Percentiles rank a stretch among this genome's conserved stretches.
Evolutionary conservation across 2,113 vertebrate genomes (phyloP).

Genomic region (Prionailurus bengalensis): DNA sequence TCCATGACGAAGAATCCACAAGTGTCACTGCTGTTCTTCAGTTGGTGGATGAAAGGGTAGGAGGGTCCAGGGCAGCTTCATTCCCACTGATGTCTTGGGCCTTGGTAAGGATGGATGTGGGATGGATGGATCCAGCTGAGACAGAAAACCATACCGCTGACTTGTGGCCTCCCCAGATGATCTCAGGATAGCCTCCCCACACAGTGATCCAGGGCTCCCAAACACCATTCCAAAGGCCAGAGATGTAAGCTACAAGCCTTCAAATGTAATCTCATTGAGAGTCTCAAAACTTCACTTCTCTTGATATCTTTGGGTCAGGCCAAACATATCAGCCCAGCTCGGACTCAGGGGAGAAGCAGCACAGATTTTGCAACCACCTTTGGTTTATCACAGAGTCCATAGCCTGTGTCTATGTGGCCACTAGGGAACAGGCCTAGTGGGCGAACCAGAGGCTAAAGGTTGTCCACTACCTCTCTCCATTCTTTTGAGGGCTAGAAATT

Average conservation of each 20-base stretch:
- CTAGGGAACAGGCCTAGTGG: too few relatives aligned
- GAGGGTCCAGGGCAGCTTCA: not conserved
- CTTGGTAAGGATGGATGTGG: not conserved
- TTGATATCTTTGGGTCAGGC: too few relatives aligned
- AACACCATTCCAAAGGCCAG: not conserved
- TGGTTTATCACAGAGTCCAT: rapidly evolving
- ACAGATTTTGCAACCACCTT: not conserved
- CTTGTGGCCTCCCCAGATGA: not conserved
- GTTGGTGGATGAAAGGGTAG: not conserved
- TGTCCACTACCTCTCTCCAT: not conserved
- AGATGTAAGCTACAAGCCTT: not conserved
- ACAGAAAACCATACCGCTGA: not conserved
- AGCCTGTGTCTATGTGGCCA: not conserved
- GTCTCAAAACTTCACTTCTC: not conserved
- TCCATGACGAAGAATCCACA: not conserved
- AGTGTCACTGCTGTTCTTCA: not conserved
- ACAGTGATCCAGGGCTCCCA: not conserved
- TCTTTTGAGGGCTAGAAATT: not conserved
- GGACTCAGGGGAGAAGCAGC: too few relatives aligned
- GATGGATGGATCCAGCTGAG: not conserved
- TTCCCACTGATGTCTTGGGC: not conserved
- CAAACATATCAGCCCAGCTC: not conserved
- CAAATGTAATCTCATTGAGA: too few relatives aligned
- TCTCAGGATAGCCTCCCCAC: not conserved
- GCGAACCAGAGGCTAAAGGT: not conserved